A percentile compares a stretch with the other conserved stretches of the same genome.
These are phyloP conservation scores for Bergia puertoricense DNA, from an alignment of 92 coral and sea anemone species.

Conservation along the genomic window DNA sequence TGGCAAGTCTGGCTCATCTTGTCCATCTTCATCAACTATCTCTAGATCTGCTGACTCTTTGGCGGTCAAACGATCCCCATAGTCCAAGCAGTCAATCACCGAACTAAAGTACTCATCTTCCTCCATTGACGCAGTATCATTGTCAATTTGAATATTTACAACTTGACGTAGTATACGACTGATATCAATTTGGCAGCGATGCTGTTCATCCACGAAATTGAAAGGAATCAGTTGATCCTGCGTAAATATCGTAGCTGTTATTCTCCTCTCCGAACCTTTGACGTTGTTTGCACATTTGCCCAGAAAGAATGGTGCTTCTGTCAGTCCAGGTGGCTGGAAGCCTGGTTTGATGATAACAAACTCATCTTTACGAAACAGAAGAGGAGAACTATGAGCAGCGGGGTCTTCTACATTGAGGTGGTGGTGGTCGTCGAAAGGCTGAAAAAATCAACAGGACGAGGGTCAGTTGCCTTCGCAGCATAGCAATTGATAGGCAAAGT, in stretches of 20 bases:
- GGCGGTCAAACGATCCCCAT: conserved; percentile 47
- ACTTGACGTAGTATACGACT: conserved; percentile 25
- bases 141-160: conserved; percentile 23
- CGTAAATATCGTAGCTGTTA: background rate
- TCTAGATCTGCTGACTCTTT: conserved; percentile 37
- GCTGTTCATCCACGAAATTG: conserved; percentile 32
- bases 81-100: conserved; percentile 42
- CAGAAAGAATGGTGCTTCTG: conserved; percentile 36
- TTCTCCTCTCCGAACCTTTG: conserved; percentile 31
- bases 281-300: conserved; percentile 39
- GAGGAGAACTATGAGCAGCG: conserved; percentile 11
- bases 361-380: conserved; percentile 12
- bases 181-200: conserved; percentile 22
- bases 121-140: conserved; percentile 23
- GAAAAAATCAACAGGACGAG: conserved; percentile 38
- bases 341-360: conserved; percentile 27
- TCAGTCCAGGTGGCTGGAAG: conserved; percentile 35
- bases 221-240: conserved; percentile 20
- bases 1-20: conserved; percentile 5
- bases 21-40: background rate
- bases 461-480: conserved; percentile 35
- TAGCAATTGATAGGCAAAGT: conserved; percentile 44
- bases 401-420: conserved; percentile 4
- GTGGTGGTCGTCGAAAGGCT: conserved; percentile 20
- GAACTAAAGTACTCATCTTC: conserved; percentile 31